These are phyloP conservation scores for Myocastor coypus DNA, from an alignment of 2,113 vertebrate genomes.

Conservation along the genomic window DNA sequence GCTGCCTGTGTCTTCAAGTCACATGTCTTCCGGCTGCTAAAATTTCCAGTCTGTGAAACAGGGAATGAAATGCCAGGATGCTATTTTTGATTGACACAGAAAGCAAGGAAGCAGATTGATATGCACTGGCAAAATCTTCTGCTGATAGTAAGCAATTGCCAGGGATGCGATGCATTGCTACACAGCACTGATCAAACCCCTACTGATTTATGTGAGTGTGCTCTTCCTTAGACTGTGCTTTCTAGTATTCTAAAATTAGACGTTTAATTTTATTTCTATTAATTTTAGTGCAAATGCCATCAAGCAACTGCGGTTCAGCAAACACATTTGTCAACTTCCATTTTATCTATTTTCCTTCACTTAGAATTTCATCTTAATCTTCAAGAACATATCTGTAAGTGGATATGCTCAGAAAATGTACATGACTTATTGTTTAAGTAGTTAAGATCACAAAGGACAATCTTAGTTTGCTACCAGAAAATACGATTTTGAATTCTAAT, in stretches of 20 bases:
- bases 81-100: conserved; percentile 79
- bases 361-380: conserved; percentile 17
- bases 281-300: not conserved
- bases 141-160: conserved; percentile 32
- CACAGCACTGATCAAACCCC: not conserved
- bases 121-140: conserved; percentile 51
- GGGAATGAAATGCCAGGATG: conserved; percentile 71
- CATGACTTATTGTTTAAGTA: conserved; percentile 21
- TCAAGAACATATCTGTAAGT: not conserved
- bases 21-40: conserved; percentile 71
- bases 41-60: conserved; percentile 71
- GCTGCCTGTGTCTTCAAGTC: conserved; percentile 68
- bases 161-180: not conserved
- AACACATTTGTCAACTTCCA: not conserved
- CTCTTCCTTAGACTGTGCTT: not conserved
- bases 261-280: conserved; percentile 6
- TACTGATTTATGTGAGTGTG: not conserved
- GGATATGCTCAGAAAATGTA: not conserved
- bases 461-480: not conserved
- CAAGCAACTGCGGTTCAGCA: not conserved
- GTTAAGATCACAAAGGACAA: not conserved
- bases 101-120: conserved; percentile 56
- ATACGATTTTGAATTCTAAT: not conserved
- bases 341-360: conserved; percentile 34
- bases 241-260: conserved; percentile 44